phyloP scores from a whole-genome alignment of 2,888 invertebrate genomes.

The Drosophila quinaria region DNA sequence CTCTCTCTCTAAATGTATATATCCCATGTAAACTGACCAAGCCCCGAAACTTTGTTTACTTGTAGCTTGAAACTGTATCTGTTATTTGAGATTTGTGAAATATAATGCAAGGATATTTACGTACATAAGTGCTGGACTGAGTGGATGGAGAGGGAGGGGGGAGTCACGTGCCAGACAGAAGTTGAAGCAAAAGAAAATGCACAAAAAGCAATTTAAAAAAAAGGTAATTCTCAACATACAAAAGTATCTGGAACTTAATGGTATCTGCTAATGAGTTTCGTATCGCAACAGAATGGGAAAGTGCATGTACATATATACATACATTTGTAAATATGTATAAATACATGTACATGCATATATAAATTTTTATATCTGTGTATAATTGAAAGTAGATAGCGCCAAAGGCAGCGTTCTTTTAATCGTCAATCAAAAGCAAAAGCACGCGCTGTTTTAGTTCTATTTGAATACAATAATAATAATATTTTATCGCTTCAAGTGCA shows the following conservation, averaged over 20 bases:
- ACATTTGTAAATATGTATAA: not conserved
- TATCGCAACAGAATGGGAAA: slow-evolving; percentile 28
- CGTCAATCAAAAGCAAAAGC: slow-evolving; percentile 35
- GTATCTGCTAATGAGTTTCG: slow-evolving; percentile 40
- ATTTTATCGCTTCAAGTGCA: slow-evolving; percentile 38
- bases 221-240: slow-evolving; percentile 14
- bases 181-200: slow-evolving; percentile 2
- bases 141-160: not conserved
- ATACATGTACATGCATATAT: not conserved
- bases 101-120: slow-evolving; percentile 20
- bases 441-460: slow-evolving; percentile 38
- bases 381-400: slow-evolving; percentile 34
- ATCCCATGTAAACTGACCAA: slow-evolving; percentile 24
- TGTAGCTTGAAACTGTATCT: slow-evolving; percentile 19
- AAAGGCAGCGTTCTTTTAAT: slow-evolving; percentile 26
- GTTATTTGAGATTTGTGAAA: slow-evolving; percentile 27
- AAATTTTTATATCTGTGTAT: slow-evolving; percentile 3
- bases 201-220: slow-evolving; percentile 25
- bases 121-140: not conserved
- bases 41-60: slow-evolving; percentile 31
- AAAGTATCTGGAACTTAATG: slow-evolving; percentile 25
- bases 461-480: slow-evolving; percentile 43
- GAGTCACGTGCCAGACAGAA: slow-evolving; percentile 11
- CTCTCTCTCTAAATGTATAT: not conserved
- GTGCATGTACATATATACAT: slow-evolving; percentile 7